Evolutionary conservation across 2,797 vertebrate species (phyloP), one percentile per base, ranked within the genome.

Genomic region (Hippocampus kuda): DNA sequence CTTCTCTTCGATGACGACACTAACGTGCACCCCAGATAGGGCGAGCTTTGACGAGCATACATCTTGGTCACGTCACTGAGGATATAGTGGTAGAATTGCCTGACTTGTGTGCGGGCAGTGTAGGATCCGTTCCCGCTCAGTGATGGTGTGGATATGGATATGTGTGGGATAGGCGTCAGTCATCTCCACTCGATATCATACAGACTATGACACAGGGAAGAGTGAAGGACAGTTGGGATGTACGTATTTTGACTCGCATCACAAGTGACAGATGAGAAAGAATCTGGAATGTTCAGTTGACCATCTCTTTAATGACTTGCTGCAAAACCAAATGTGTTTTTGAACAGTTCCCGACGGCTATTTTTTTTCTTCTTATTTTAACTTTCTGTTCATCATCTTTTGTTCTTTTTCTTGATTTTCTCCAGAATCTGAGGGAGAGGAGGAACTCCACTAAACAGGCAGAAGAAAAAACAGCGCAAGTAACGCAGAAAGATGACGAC

Each of bases 381-480:
- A 3, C 3, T 72, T 41, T 30, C 42, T 63, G 18, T 57, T 72
- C 22, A 54, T 12, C 1, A 2, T 12, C 42, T 13, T 61, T 20
- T 34, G 6, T 24, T 18, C 0, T 63, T n/a, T 68, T 26, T 71
- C 20, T 57, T 41, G 0, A 68, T 74, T 61, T 46, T 48, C 38
- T 60, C 10, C 70, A 90, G 87, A 73, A 66, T 72, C 67, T 85
- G 73, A 84, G 81, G 68, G 81, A 76, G 63, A 85, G 87, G 71
- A 89, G 59, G 63, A 87, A 71, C 44, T 48, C n/a, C 46, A 26
- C 44, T 9, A 71, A 85, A 44, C 61, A 77, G 70, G 72, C 74
- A 10, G 68, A 72, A 6, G 69, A 56, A 54, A 24, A 68, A 4
- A 60, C 10, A 12, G 27, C 62, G 34, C 72, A 71, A 24, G 65